Base-by-base conservation (phyloP, 2,888 invertebrate species). In the Erebia aethiops region DNA sequence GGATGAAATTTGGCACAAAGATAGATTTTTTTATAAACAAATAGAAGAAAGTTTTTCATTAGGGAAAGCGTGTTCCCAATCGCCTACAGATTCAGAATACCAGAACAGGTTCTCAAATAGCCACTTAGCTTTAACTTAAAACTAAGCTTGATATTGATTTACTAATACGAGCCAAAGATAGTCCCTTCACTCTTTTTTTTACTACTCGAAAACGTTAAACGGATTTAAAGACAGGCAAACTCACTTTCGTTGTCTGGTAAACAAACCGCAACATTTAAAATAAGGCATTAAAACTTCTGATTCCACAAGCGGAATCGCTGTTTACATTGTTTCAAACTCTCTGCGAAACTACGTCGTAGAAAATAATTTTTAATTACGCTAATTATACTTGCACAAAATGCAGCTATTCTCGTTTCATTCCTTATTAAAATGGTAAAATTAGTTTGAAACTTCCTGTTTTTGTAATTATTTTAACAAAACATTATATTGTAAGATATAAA, bases 281-380 rank as follows among this genome's bases (percentile, higher is more conserved):
- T 67, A 61, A 67, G 26, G 67, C 51, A 60, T 67, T 67, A 67
- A 60, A 61, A 61, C 67, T 60, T 58, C 21, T 18, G 67, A 58
- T 67, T 67, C 35, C 51, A 41, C 67, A 51, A 61, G 49, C 61
- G 61, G 51, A 60, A 67, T 61, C 43, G 67, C 67, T 61, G 57
- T 67, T 67, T 67, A 61, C 61, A 61, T 67, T 67, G 60, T 67
- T 67, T 46, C 41, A 60, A 67, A 67, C 67, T 67, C 60, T 52
- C 49, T 18, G 60, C 51, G 60, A 61, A 67, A 61, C 67, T 51
- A 51, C 60, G 61, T n/a, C 18, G 67, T 52, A 35, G 67, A 67
- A 67, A 67, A 67, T 61, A 67, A 67, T 67, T 67, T 67, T 67
- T 67, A 67, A 67, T 67, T 52, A 67, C 67, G 51, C 67, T 61